phyloP scores from a whole-genome alignment of 2,888 invertebrate species.

The Cephus runcator region DNA sequence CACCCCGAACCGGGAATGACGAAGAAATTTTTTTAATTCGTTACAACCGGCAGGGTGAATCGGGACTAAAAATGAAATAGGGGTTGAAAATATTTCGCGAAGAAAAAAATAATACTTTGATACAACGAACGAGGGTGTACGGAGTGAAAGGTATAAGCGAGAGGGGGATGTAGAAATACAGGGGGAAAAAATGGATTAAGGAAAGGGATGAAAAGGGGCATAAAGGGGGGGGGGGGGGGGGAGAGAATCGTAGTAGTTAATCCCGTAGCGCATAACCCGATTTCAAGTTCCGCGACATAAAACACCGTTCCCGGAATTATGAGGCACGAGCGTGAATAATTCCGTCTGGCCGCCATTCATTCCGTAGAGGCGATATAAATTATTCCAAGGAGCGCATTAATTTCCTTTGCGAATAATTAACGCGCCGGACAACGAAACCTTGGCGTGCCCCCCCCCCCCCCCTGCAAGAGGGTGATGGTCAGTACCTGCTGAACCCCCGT shows the following conservation, averaged over 20 bases:
- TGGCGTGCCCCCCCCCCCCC: conserved; percentile 20
- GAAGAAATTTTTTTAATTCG: neutral
- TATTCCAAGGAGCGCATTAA: conserved; percentile 54
- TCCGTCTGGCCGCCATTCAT: conserved; percentile 53
- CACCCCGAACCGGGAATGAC: too few relatives aligned
- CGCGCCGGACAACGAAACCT: conserved; percentile 51
- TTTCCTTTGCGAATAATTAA: conserved; percentile 61
- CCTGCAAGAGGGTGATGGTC: conserved; percentile 41
- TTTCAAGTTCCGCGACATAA: conserved; percentile 16
- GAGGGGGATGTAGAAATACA: conserved; percentile 1
- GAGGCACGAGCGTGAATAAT: conserved; percentile 53
- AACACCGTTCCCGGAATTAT: conserved; percentile 32
- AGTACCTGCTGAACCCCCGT: conserved; percentile 32
- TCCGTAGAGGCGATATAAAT: conserved; percentile 47
- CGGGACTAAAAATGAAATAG: neutral
- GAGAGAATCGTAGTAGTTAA: conserved; percentile 2
- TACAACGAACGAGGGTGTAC: neutral
- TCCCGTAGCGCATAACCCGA: conserved; percentile 20
- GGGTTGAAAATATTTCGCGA: neutral
- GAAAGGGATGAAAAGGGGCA: conserved; percentile 6
- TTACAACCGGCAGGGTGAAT: neutral
- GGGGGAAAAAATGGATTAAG: conserved; percentile 4
- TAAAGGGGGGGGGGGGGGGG: too few relatives aligned
- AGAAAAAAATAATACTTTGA: neutral
- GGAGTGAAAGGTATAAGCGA: neutral